phyloP scores from a whole-genome alignment of 2,797 vertebrate species.

The Sebastes minor region DNA sequence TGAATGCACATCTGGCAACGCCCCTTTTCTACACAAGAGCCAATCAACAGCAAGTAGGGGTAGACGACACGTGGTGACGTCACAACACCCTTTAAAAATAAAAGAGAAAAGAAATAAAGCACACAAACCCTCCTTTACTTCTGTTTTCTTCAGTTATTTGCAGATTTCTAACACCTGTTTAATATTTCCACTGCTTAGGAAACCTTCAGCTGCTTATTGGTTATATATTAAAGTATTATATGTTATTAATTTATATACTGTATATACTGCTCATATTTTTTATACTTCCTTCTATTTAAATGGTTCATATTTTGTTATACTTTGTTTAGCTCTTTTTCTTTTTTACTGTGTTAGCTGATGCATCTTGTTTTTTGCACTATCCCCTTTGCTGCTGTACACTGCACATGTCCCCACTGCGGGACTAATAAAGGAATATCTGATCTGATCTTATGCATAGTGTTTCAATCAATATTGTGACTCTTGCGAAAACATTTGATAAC shows the following conservation, averaged over 20 bases:
- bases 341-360: no score
- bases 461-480: no score
- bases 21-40: background rate
- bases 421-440: no score
- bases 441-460: no score
- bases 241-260: background rate
- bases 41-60: slow-evolving; percentile 25
- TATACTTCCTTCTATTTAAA: no score
- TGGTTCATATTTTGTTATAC: no score
- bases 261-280: no score
- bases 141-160: background rate
- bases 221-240: background rate
- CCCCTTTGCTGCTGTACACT: no score
- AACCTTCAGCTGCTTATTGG: background rate
- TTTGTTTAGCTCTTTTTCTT: no score
- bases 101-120: background rate
- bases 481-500: no score
- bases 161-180: background rate
- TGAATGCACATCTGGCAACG: background rate
- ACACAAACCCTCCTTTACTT: background rate
- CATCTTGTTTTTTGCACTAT: no score
- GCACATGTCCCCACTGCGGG: no score
- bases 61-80: background rate
- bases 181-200: background rate
- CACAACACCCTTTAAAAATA: background rate